phyloP scores from a whole-genome alignment of 2,113 vertebrate species.

The Heterotis niloticus region DNA sequence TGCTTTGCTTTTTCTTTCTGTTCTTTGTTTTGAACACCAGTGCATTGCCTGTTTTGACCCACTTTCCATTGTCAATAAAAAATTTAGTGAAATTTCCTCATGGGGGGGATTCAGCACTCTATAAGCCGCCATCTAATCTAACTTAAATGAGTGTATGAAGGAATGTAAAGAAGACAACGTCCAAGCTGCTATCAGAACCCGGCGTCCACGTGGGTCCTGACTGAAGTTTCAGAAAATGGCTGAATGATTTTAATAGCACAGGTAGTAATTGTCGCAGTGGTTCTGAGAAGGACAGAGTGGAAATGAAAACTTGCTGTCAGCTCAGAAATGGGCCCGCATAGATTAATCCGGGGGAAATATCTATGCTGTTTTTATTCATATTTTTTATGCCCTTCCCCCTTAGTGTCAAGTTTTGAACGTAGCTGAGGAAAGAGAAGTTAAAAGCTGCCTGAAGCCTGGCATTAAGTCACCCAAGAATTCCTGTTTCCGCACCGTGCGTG shows the following conservation, averaged over 20 bases:
- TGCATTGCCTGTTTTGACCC: constrained; percentile 17
- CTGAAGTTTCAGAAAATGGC: not conserved
- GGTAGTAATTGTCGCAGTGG: too few relatives aligned
- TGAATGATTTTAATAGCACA: not conserved
- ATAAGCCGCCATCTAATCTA: constrained; percentile 14
- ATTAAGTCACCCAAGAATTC: constrained; percentile 21
- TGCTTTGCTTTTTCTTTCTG: not conserved
- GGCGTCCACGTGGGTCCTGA: not conserved
- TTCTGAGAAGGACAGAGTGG: constrained; percentile 12
- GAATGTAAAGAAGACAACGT: not conserved
- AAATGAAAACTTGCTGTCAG: not conserved
- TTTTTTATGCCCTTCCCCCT: not conserved
- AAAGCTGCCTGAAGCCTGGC: not conserved
- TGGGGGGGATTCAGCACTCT: constrained; percentile 2
- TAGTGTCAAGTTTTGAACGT: not conserved
- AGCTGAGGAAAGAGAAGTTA: not conserved
- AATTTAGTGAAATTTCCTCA: constrained; percentile 3
- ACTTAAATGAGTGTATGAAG: constrained; percentile 12
- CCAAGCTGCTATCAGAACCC: not conserved
- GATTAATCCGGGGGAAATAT: constrained; percentile 13
- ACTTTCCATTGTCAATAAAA: constrained; percentile 27
- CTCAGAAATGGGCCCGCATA: not conserved
- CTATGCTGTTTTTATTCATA: not conserved
- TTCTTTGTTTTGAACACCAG: not conserved
- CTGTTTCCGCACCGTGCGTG: constrained; percentile 14